These are phyloP conservation scores for Hystrix brachyura DNA, from an alignment of 2,113 vertebrate species.

Conservation along the genomic window DNA sequence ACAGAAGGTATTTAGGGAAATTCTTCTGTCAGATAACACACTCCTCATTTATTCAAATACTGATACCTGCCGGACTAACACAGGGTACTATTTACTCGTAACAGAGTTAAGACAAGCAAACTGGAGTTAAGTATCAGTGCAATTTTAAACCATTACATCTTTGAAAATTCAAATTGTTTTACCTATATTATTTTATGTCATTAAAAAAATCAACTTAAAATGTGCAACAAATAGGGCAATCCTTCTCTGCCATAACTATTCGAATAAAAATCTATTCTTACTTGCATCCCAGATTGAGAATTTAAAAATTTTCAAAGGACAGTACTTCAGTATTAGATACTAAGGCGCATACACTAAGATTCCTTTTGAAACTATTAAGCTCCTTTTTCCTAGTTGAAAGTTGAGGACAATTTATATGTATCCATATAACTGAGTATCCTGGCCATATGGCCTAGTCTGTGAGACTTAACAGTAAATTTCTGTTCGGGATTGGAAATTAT, in stretches of 20 bases:
- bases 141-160: constrained; percentile 72
- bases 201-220: constrained; percentile 69
- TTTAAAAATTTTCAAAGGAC: constrained; percentile 55
- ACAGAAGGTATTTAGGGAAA: constrained; percentile 61
- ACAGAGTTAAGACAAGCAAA: constrained; percentile 56
- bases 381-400: constrained; percentile 84
- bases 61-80: constrained; percentile 57
- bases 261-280: constrained; percentile 60
- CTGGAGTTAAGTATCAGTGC: constrained; percentile 49
- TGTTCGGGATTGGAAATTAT: constrained; percentile 79
- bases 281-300: constrained; percentile 57
- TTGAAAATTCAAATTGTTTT: constrained; percentile 72
- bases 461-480: constrained; percentile 65
- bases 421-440: constrained; percentile 82
- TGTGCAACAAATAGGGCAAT: constrained; percentile 36
- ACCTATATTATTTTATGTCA: constrained; percentile 49
- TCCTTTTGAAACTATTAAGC: constrained; percentile 53
- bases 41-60: constrained; percentile 75
- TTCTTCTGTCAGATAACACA: constrained; percentile 76
- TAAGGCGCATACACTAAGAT: constrained; percentile 60
- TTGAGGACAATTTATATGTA: constrained; percentile 82
- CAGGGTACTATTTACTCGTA: constrained; percentile 52
- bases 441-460: constrained; percentile 77
- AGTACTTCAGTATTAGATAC: constrained; percentile 57
- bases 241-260: constrained; percentile 38